phyloP scores from a whole-genome alignment of 2,888 invertebrate species.

The Tiphia femorata region DNA sequence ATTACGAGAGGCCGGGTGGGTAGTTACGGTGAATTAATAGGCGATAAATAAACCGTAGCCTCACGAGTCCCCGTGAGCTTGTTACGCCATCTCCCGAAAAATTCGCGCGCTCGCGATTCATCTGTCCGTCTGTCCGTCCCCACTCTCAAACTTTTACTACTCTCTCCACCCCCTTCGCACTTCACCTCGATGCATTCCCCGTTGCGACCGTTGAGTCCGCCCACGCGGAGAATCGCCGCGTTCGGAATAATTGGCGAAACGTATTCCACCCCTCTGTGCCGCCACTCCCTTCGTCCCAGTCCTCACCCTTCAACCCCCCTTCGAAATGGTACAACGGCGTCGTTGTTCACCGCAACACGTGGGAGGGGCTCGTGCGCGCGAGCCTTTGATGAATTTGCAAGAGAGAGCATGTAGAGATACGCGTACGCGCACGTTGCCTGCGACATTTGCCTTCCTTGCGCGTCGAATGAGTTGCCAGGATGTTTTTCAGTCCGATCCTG shows the following conservation, averaged over 20 bases:
- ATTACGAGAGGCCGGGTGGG: constrained; percentile 38
- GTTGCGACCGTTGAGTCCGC: background rate
- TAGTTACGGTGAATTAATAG: constrained; percentile 35
- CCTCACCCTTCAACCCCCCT: background rate
- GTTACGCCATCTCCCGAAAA: constrained; percentile 5
- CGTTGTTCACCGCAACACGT: constrained; percentile 9
- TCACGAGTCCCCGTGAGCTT: constrained; percentile 10
- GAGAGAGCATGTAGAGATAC: constrained; percentile 1
- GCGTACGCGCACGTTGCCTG: background rate
- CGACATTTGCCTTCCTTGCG: background rate
- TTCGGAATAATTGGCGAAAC: constrained; percentile 9
- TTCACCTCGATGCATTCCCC: background rate
- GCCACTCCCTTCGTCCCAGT: no score
- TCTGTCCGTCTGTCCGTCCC: no score
- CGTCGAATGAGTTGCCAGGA: no score
- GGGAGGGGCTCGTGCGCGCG: background rate
- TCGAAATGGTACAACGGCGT: background rate
- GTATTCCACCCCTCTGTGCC: constrained; percentile 5
- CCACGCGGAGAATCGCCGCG: no score
- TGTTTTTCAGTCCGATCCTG: no score
- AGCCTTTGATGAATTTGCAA: constrained; percentile 8
- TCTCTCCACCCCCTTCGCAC: background rate
- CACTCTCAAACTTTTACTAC: no score
- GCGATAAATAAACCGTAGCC: constrained; percentile 38
- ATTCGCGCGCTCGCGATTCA: background rate